A percentile compares a stretch with the other conserved stretches of the same genome.
Evolutionary conservation across 2,888 invertebrate species (phyloP).

Genomic region (Lamproptera curius): DNA sequence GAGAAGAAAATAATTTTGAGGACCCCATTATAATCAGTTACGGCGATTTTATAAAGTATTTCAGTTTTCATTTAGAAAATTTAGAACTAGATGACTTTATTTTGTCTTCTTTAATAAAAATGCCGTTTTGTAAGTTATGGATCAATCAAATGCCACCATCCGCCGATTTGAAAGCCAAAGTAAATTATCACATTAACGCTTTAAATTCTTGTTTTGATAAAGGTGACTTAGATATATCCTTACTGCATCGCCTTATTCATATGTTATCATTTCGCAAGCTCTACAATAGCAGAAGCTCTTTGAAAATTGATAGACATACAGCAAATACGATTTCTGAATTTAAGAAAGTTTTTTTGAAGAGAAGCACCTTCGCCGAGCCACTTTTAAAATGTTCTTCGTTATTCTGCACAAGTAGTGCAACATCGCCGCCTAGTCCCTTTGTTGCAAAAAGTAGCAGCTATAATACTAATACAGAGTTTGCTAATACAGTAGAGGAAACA

Average conservation of each 20-base stretch:
- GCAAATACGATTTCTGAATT: conserved; percentile 50
- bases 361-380: conserved; percentile 59
- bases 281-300: conserved; percentile 61
- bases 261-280: conserved; percentile 61
- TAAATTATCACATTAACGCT: conserved; percentile 61
- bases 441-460: conserved; percentile 43
- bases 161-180: conserved; percentile 52
- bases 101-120: conserved; percentile 42
- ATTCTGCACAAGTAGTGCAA: conserved; percentile 29
- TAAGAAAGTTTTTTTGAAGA: conserved; percentile 61
- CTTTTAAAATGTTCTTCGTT: conserved; percentile 39
- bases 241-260: conserved; percentile 55
- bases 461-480: conserved; percentile 20
- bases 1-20: conserved; percentile 56
- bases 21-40: conserved; percentile 56
- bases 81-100: conserved; percentile 56
- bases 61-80: conserved; percentile 59
- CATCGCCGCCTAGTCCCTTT: conserved; percentile 43
- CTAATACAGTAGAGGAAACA: conserved; percentile 34
- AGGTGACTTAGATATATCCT: conserved; percentile 55
- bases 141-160: conserved; percentile 33
- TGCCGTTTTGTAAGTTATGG: conserved; percentile 62
- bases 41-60: conserved; percentile 53
- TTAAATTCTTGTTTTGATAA: conserved; percentile 61
- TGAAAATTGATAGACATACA: conserved; percentile 46